Conservation (phyloP, 2,888 invertebrate species). For the Ophonus ardosiacus region DNA sequence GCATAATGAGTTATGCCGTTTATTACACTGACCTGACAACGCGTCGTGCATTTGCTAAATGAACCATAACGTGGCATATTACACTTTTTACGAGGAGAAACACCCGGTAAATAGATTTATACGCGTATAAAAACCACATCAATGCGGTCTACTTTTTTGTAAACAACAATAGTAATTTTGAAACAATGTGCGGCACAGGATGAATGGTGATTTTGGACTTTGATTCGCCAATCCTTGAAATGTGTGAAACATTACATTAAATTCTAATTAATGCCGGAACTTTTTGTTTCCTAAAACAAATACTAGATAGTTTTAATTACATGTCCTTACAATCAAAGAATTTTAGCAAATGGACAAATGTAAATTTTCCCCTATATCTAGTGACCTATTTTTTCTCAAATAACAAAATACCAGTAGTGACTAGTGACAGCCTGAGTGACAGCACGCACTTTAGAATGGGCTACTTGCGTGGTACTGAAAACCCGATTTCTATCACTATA, state of each 20-base stretch:
- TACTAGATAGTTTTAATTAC: no score
- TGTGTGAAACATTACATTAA: constrained; percentile 5
- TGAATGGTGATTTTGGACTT: constrained; percentile 8
- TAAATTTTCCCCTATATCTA: no score
- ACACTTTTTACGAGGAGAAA: constrained; percentile 4
- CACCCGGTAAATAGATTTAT: not conserved
- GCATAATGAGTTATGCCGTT: constrained; percentile 36
- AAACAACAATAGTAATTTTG: constrained; percentile 9
- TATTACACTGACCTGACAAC: constrained; percentile 16
- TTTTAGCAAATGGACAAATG: no score
- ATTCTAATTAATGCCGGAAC: constrained; percentile 31
- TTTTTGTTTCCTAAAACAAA: not conserved
- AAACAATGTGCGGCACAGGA: constrained; percentile 26
- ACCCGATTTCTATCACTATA: no score
- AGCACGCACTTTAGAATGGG: no score
- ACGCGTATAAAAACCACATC: constrained; percentile 9
- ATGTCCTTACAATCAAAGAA: no score
- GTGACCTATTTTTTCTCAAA: no score
- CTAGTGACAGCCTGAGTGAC: no score
- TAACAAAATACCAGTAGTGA: no score
- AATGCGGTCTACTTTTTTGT: constrained; percentile 22
- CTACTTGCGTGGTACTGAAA: no score
- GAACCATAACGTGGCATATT: constrained; percentile 27
- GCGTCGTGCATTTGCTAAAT: constrained; percentile 18
- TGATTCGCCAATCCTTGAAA: constrained; percentile 5